Evolutionary conservation across 2,797 vertebrate genomes (phyloP).

Genomic region (Scolopax rusticola): DNA sequence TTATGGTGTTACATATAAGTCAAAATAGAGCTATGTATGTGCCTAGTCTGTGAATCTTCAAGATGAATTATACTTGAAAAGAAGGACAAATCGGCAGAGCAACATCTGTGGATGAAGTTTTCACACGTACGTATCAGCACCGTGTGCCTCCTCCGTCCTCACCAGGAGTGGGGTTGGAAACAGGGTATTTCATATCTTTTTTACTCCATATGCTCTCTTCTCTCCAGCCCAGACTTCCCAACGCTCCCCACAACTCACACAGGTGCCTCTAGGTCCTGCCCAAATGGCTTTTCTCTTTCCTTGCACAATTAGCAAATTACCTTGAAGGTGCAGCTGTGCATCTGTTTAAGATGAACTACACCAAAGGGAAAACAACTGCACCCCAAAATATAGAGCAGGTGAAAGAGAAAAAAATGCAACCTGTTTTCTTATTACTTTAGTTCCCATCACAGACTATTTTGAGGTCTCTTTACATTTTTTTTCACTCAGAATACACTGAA

Average conservation of each 20-base stretch:
- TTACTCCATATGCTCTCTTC: neutral
- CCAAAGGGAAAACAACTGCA: neutral
- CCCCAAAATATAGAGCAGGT: neutral
- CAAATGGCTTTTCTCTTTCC: neutral
- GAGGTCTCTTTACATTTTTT: neutral
- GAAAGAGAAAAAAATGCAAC: neutral
- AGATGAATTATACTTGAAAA: neutral
- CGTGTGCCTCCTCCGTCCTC: neutral
- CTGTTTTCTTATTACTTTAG: neutral
- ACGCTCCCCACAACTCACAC: neutral
- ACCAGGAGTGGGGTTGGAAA: neutral
- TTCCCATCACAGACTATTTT: neutral
- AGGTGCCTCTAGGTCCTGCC: neutral
- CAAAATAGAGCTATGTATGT: neutral
- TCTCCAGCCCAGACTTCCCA: neutral
- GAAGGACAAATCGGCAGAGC: neutral
- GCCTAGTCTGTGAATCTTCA: neutral
- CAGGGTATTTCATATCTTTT: neutral
- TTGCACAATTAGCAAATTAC: neutral
- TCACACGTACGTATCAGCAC: neutral
- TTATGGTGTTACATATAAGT: neutral
- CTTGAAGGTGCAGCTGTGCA: neutral
- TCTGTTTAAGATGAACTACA: neutral
- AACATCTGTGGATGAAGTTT: neutral
- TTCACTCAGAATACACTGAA: slow-evolving; percentile 8